Evolutionary conservation across 2,113 vertebrate genomes (phyloP).

Genomic region (Psilopogon haemacephalus): DNA sequence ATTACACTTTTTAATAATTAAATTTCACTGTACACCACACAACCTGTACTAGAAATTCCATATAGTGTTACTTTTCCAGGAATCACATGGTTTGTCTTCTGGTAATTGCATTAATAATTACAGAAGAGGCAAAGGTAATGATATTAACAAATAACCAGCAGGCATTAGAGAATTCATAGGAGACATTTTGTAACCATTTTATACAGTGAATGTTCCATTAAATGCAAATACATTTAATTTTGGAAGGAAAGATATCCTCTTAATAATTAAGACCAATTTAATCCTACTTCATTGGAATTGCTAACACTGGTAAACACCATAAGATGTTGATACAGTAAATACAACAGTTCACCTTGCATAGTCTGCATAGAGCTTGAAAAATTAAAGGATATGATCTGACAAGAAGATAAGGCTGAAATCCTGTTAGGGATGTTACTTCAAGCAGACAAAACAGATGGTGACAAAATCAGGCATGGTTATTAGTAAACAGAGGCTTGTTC

Average conservation of each 20-base stretch:
- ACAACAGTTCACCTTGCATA: neutral
- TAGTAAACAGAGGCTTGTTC: neutral
- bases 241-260: neutral
- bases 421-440: neutral
- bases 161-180: neutral
- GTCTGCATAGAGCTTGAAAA: neutral
- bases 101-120: neutral
- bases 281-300: neutral
- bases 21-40: neutral
- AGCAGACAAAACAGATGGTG: neutral
- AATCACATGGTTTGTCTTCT: neutral
- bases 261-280: neutral
- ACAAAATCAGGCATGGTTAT: neutral
- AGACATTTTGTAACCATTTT: constrained; percentile 9
- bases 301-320: neutral
- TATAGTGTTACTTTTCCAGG: neutral
- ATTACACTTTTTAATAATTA: neutral
- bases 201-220: neutral
- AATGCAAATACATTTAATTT: neutral
- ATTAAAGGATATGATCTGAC: neutral
- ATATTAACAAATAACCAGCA: neutral
- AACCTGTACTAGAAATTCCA: neutral
- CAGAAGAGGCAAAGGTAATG: neutral
- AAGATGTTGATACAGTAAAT: neutral
- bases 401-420: constrained; percentile 13